Evolutionary conservation across 2,797 vertebrate genomes (phyloP).

Genomic region (Cossypha caffra): DNA sequence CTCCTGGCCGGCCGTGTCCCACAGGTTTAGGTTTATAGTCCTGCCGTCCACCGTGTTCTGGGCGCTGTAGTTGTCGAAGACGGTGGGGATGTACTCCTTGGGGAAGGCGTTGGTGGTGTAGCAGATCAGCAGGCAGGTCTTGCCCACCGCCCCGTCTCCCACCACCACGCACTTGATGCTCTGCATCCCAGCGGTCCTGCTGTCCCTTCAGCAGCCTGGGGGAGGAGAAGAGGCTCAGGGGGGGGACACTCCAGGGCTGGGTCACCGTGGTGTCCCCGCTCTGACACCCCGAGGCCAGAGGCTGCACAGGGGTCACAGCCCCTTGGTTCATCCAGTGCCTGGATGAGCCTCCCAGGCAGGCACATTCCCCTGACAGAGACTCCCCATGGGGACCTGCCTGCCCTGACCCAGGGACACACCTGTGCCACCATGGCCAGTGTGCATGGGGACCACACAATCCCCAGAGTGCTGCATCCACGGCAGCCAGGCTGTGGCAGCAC

Average conservation of each 20-base stretch:
- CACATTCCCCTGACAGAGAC: accelerated
- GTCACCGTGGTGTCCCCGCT: accelerated
- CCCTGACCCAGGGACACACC: accelerated
- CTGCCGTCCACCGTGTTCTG: slow-evolving; percentile 82
- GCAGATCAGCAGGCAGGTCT: slow-evolving; percentile 88
- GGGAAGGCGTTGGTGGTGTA: slow-evolving; percentile 89
- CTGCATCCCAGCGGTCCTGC: slow-evolving; percentile 73
- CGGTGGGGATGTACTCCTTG: slow-evolving; percentile 88
- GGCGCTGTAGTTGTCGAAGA: slow-evolving; percentile 89
- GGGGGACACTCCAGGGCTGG: accelerated
- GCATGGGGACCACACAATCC: accelerated
- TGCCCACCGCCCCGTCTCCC: slow-evolving; percentile 86
- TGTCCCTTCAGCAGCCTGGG: slow-evolving; percentile 53
- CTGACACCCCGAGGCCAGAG: accelerated
- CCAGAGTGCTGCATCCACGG: neutral
- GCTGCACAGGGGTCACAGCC: neutral
- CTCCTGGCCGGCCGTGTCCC: slow-evolving; percentile 86
- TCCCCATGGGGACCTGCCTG: accelerated
- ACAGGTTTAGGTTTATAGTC: slow-evolving; percentile 82
- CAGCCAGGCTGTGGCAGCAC: neutral
- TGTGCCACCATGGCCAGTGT: accelerated
- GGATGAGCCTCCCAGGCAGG: neutral
- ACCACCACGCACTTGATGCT: slow-evolving; percentile 89
- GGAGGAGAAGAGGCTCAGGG: neutral
- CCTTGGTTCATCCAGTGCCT: accelerated